A percentile compares a stretch with the other conserved stretches of the same genome.
Conservation (phyloP, 2,797 vertebrate species). For the Cyprinodon diabolis region DNA sequence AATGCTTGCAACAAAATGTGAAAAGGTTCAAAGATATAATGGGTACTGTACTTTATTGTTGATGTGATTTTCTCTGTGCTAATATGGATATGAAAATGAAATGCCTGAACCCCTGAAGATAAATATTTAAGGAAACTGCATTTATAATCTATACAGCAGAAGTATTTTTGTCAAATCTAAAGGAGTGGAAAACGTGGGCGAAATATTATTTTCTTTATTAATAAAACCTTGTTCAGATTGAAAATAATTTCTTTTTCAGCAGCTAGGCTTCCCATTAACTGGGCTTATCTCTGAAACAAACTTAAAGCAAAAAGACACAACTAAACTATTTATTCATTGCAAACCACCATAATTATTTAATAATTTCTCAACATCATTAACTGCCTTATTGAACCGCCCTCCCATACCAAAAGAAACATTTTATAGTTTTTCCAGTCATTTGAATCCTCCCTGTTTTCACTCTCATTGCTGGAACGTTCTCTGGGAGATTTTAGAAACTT, state of each 20-base stretch:
- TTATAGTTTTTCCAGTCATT: background rate
- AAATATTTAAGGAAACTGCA: background rate
- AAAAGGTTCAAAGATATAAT: background rate
- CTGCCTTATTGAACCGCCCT: background rate
- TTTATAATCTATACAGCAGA: background rate
- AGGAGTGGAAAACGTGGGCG: no score
- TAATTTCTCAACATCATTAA: background rate
- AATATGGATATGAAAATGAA: background rate
- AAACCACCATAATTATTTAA: background rate
- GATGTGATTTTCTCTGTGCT: background rate
- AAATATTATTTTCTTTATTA: background rate
- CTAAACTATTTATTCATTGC: background rate
- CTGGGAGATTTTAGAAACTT: conserved; percentile 28
- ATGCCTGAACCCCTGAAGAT: background rate
- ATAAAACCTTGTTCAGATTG: background rate
- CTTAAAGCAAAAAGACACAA: background rate
- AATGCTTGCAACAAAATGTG: background rate
- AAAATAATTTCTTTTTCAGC: background rate
- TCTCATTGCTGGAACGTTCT: background rate
- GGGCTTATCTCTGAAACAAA: background rate
- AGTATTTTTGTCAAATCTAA: background rate
- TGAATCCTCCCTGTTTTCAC: background rate
- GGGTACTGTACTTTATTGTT: background rate
- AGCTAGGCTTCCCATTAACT: background rate
- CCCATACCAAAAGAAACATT: no score